phyloP scores from a whole-genome alignment of 2,113 vertebrate genomes.

The Otis tarda region DNA sequence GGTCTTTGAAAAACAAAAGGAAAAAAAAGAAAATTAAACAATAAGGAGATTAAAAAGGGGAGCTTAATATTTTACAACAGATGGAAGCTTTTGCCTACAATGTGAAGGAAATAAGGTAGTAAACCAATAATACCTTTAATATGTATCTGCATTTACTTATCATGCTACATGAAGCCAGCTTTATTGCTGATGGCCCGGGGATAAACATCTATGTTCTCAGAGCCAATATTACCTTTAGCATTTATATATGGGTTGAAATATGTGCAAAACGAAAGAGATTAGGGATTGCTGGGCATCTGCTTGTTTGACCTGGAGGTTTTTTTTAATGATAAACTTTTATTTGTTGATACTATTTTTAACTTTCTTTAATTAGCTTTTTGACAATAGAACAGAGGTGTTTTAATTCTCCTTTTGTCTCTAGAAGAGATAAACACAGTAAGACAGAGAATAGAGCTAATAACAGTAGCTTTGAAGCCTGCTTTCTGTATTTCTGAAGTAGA shows the following conservation, averaged over 20 bases:
- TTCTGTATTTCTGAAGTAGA: not conserved
- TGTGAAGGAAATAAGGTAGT: slow-evolving; percentile 35
- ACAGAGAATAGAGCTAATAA: not conserved
- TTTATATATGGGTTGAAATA: slow-evolving; percentile 45
- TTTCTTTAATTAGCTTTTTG: slow-evolving; percentile 18
- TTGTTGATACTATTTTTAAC: slow-evolving; percentile 16
- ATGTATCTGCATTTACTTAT: slow-evolving; percentile 65
- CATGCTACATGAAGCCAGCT: slow-evolving; percentile 31
- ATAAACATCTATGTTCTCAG: slow-evolving; percentile 61
- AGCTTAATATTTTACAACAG: slow-evolving; percentile 46
- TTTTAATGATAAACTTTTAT: not conserved
- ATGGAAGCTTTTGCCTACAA: slow-evolving; percentile 45
- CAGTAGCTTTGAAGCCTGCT: not conserved
- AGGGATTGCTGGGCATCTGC: not conserved
- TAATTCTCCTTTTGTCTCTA: slow-evolving; percentile 2
- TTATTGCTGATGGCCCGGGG: slow-evolving; percentile 57
- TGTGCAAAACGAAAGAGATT: not conserved
- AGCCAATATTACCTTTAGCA: slow-evolving; percentile 50
- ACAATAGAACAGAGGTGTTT: not conserved
- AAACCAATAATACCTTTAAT: slow-evolving; percentile 57
- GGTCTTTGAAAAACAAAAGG: not conserved
- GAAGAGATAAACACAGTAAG: not conserved
- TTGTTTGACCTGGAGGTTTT: not conserved
- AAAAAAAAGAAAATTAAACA: slow-evolving; percentile 53
- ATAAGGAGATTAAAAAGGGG: slow-evolving; percentile 35